Conservation (phyloP, 2,888 invertebrate genomes). For the Drosophila acutilabella region DNA sequence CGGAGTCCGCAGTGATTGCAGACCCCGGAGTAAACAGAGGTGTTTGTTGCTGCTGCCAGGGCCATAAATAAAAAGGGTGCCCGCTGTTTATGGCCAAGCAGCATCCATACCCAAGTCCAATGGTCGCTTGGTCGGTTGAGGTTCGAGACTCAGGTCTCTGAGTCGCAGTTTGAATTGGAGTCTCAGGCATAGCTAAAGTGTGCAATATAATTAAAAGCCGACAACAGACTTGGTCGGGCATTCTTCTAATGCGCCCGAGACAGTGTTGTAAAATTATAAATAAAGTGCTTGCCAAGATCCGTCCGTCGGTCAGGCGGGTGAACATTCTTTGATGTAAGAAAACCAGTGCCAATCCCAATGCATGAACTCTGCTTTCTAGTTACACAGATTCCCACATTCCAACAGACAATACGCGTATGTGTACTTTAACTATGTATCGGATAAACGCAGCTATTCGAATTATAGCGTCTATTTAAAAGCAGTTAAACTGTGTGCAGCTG, state of each 20-base stretch:
- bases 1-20: constrained; percentile 36
- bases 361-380: constrained; percentile 6
- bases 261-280: constrained; percentile 76
- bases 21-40: constrained; percentile 70
- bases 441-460: constrained; percentile 4
- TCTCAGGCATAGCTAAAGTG: constrained; percentile 79
- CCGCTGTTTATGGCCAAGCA: constrained; percentile 75
- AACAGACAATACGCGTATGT: background rate
- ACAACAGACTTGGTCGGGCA: constrained; percentile 73
- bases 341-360: constrained; percentile 25
- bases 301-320: constrained; percentile 40
- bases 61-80: constrained; percentile 80
- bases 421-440: background rate
- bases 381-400: constrained; percentile 1
- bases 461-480: constrained; percentile 7
- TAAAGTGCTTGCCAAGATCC: constrained; percentile 58
- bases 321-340: constrained; percentile 71
- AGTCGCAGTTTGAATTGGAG: constrained; percentile 33
- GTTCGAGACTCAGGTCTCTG: constrained; percentile 21
- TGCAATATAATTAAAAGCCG: constrained; percentile 84
- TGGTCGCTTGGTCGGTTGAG: constrained; percentile 11
- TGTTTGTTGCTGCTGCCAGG: constrained; percentile 75
- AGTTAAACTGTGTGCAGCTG: background rate
- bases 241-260: constrained; percentile 74
- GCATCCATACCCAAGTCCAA: constrained; percentile 43